Evolutionary conservation across 2,113 vertebrate genomes (phyloP).

Genomic region (Callochromis pleurospilus): DNA sequence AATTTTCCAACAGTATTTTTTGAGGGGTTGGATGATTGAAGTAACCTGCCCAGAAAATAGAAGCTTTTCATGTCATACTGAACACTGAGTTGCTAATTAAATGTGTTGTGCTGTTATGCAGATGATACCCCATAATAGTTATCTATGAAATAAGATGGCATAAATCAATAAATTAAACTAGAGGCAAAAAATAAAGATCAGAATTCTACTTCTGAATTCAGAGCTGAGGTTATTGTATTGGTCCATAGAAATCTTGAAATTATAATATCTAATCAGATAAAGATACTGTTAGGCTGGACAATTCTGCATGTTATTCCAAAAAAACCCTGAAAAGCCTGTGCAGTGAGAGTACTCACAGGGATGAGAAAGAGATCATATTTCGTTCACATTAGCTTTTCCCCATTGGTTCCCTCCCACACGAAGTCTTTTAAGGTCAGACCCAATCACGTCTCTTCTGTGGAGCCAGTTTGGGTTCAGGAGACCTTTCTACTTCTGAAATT

Average conservation of each 20-base stretch:
- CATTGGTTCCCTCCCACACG: neutral
- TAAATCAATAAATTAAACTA: neutral
- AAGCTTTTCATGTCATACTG: neutral
- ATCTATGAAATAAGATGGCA: neutral
- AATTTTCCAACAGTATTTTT: neutral
- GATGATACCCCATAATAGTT: neutral
- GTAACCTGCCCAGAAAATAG: neutral
- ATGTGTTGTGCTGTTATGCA: neutral
- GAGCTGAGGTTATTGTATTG: neutral
- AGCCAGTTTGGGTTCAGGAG: neutral
- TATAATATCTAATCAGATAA: neutral
- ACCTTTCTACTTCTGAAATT: neutral
- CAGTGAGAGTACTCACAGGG: neutral
- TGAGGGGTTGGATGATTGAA: neutral
- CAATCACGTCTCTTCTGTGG: neutral
- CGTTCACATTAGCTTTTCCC: neutral
- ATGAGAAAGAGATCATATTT: neutral
- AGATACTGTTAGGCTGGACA: neutral
- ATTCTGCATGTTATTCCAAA: neutral
- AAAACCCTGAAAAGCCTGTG: rapidly evolving
- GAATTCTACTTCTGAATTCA: neutral
- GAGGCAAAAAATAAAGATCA: neutral
- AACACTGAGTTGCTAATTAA: neutral
- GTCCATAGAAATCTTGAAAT: neutral
- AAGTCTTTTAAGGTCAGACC: neutral